These are phyloP conservation scores for Xylocopa sonorina DNA, from an alignment of 1,140 invertebrate species.

Conservation along the genomic window DNA sequence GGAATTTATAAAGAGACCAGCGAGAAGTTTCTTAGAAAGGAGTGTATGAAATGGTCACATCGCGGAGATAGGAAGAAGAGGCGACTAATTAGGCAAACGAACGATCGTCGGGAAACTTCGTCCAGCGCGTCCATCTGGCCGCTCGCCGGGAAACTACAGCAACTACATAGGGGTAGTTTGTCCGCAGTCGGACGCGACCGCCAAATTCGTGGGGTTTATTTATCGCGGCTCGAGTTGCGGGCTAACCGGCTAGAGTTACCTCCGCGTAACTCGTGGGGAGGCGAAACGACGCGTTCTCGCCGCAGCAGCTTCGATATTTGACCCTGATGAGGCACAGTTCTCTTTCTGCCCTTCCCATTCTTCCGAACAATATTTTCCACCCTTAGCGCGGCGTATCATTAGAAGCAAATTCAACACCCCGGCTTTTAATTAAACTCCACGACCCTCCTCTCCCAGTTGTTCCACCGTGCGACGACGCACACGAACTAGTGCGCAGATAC, in stretches of 20 bases:
- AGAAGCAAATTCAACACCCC: background rate
- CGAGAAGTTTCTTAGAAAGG: no score
- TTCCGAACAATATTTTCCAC: background rate
- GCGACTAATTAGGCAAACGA: background rate
- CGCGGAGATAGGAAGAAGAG: background rate
- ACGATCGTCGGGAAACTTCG: slow-evolving; percentile 10
- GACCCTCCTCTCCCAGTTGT: background rate
- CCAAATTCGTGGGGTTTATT: slow-evolving; percentile 35
- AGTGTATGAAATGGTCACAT: no score
- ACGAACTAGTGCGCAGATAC: no score
- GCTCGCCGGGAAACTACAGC: background rate
- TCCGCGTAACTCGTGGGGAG: background rate
- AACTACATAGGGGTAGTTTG: slow-evolving; percentile 14
- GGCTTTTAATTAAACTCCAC: background rate
- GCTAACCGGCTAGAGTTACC: slow-evolving; percentile 2
- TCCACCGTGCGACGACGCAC: background rate
- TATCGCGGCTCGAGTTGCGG: slow-evolving; percentile 15
- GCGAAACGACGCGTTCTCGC: background rate
- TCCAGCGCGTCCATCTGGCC: background rate
- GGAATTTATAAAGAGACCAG: no score
- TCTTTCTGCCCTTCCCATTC: background rate
- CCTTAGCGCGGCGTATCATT: background rate
- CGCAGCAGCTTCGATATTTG: background rate
- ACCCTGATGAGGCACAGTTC: background rate
- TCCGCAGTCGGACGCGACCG: background rate